Evolutionary conservation across 2,797 vertebrate species (phyloP), one percentile per base, ranked within the genome.

Genomic region (Muraenolepis orangiensis): DNA sequence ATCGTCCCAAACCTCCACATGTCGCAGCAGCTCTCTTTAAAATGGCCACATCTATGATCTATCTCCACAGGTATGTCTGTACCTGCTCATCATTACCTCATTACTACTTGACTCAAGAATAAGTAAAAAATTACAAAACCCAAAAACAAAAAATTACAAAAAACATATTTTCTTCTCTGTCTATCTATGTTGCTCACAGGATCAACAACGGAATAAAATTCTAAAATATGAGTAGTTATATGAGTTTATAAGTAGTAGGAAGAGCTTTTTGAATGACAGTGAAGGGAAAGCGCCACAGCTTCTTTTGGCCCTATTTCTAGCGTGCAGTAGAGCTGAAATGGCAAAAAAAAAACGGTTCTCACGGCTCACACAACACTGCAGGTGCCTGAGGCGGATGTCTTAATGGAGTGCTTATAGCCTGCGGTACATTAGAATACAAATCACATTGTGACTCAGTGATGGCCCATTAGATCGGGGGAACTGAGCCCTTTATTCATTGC

Each of bases 281-380:
- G 75, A 79, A 64, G 32, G 72, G 74, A 30, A 81, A 75, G 81
- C 85, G 84, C 0, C 23, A 36, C 85, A 85, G 80, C 66, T 71
- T 81, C 82, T 80, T 71, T 86, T 86, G 88, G 84, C 86, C 82
- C 46, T n/a, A 88, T 83, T 89, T 89, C 81, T 77, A 16, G 28
- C 72, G 76, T 30, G 73, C 69, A 77, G 64, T 32, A 69, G 32
- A 70, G 71, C 66, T 84, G 64, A 74, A 73, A 72, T 76, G 80
- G 73, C 71, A 80, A 73, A 38, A 70, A 72, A 73, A 72, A 73
- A 73, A 72, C 66, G 72, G 79, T 64, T 72, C 82, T n/a, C n/a
- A n/a, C 79, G 76, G 79, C 78, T 76, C 75, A 70, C 73, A 78
- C 30, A 70, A 72, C 85, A 79, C 87, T 91, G 87, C 68, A 40